Evolutionary conservation across 2,113 vertebrate species (phyloP), one percentile per base, ranked within the genome.

Genomic region (Pontoporia blainvillei): DNA sequence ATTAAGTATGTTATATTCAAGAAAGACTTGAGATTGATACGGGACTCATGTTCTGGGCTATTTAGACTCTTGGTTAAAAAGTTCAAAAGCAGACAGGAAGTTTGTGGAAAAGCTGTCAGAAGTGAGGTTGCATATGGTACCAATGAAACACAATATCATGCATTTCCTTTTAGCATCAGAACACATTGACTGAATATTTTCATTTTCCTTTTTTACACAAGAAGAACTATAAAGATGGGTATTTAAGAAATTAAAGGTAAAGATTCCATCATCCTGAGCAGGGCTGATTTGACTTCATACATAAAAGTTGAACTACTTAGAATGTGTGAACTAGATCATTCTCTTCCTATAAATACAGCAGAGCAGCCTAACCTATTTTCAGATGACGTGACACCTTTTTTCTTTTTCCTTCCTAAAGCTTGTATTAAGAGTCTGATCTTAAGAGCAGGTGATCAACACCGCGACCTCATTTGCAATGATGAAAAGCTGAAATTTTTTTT

Each of bases 301-400:
- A 17, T 61, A 72, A 36, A 95, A 59, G 64, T 4, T 94, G 96
- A 94, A 87, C 83, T 81, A 95, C 96, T 97, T 96, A 21, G 57
- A 96, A 92, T 41, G 76, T 83, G 83, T 84, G 84, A 97, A 91
- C 86, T 85, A 72, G 67, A 75, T 89, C 64, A 78, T 93, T 94
- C 78, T 78, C 82, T 9, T 89, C 96, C 97, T 97, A 97, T 98
- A 95, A 97, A 97, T 95, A 71, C 59, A 96, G 44, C 97, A 82
- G 12, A 44, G 73, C 59, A 64, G 61, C 52, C 97, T 96, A 87
- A 86, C 92, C 97, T 79, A 92, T 12, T 87, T 95, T 95, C 90
- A 67, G 83, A 78, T 23, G 61, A 72, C 14, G 5, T 86, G 59
- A 75, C 78, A 18, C 44, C 14, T 20, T 85, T 97, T 95, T 76